Evolutionary conservation across 2,888 invertebrate species (phyloP), one percentile per base, ranked within the genome.

Genomic region (Caenorhabditis japonica): DNA sequence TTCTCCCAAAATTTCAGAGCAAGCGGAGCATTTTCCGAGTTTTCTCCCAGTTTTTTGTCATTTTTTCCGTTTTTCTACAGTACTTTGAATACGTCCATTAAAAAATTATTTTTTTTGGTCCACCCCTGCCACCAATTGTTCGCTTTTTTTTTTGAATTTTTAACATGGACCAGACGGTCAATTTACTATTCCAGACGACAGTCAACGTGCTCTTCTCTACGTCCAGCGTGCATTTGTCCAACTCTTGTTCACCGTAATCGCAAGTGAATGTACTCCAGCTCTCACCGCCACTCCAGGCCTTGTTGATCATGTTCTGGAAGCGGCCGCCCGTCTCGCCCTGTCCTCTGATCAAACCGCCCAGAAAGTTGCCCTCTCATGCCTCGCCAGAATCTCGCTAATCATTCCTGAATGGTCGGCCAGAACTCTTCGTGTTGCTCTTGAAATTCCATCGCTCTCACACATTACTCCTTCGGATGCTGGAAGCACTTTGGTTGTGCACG

Each of bases 391-490:
- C 7, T 70, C 61, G 1, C 47, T 43, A 19, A 27, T 75, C 4
- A 44, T 56, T 36, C 60, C 70, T 2, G 41, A 49, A 7, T 78
- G 76, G 75, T 78, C 66, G n/a, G 58, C 64, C 8, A 49, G 61
- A n/a, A 72, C 72, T 13, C 60, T 80, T 5, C 70, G 80, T 23
- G 64, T 76, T 0, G 72, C 76, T 15, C 49, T 80, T 7, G 73
- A 78, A 47, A 64, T 80, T 44, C 80, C 80, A 0, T 55, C 76
- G 8, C 60, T 80, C 7, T 21, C 76, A 3, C 80, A 80, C 19
- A 76, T 80, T 34, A 73, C 71, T n/a, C 75, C 78, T 13, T 56
- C 75, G 3, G 80, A 80, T 71, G 80, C 80, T 8, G 78, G 78
- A 17, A 78, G 78, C 43, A 69, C 69, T 2, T 38, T 80, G 64